These are phyloP conservation scores for Coenonympha arcania DNA, from an alignment of 2,888 invertebrate species.

Conservation along the genomic window DNA sequence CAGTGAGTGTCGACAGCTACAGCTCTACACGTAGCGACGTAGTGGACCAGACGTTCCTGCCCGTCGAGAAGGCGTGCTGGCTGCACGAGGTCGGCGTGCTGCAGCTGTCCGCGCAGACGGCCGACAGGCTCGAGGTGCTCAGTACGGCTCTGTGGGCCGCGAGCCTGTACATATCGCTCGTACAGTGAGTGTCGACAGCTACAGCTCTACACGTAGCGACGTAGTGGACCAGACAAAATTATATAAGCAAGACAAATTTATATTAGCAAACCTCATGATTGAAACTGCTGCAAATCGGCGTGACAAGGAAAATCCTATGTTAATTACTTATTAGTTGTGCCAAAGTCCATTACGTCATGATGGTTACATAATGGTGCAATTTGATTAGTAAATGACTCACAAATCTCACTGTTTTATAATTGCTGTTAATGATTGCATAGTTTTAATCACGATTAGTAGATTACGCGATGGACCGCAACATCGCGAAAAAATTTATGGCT, in stretches of 20 bases:
- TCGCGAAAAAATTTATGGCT: too few relatives aligned
- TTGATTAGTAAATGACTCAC: not conserved
- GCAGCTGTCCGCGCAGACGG: conserved; percentile 70
- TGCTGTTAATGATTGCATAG: not conserved
- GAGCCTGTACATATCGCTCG: too few relatives aligned
- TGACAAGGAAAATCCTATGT: not conserved
- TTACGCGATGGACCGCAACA: too few relatives aligned
- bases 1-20: too few relatives aligned
- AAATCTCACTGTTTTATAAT: not conserved
- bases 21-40: conserved; percentile 78
- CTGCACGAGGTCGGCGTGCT: conserved; percentile 81
- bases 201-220: too few relatives aligned
- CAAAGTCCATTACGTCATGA: not conserved
- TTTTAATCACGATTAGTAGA: too few relatives aligned
- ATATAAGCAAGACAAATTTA: too few relatives aligned
- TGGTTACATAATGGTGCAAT: not conserved
- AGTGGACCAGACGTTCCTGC: conserved; percentile 84
- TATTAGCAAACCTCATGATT: too few relatives aligned
- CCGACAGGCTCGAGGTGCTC: too few relatives aligned
- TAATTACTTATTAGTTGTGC: not conserved
- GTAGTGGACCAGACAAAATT: conserved; percentile 82
- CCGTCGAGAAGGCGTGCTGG: conserved; percentile 91
- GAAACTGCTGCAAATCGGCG: not conserved
- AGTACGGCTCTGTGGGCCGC: too few relatives aligned
- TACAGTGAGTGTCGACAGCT: too few relatives aligned